Conservation (phyloP, 2,888 invertebrate species). For the Steromphala cineraria region DNA sequence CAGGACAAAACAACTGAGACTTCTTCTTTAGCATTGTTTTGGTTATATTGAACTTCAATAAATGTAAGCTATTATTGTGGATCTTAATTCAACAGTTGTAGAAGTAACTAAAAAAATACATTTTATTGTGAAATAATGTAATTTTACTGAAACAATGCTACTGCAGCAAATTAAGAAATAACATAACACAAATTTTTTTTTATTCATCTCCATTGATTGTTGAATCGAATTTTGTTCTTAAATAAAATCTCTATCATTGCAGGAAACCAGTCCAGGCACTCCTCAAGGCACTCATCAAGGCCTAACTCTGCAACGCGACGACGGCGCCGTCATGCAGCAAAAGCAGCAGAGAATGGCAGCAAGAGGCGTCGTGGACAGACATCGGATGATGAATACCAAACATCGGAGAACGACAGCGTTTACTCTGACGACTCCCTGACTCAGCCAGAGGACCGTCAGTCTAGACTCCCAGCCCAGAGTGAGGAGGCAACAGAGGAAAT, state of each 20-base stretch:
- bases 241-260: constrained; percentile 33
- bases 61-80: no score
- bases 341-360: constrained; percentile 31
- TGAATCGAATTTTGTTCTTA: neutral
- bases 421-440: constrained; percentile 63
- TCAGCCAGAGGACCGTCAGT: constrained; percentile 11
- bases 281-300: constrained; percentile 57
- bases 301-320: constrained; percentile 62
- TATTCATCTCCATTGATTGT: neutral
- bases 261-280: constrained; percentile 52
- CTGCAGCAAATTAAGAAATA: no score
- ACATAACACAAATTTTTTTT: neutral
- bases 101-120: no score
- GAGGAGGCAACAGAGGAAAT: constrained; percentile 22
- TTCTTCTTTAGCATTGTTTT: no score
- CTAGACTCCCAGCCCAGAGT: neutral
- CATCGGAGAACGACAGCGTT: constrained; percentile 64
- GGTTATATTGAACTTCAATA: no score
- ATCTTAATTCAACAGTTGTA: no score
- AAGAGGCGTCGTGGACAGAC: constrained; percentile 44
- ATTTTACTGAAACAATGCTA: no score
- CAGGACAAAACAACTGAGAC: no score
- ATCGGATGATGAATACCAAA: constrained; percentile 66
- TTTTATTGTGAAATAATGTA: no score
- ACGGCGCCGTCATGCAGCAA: constrained; percentile 46